Base-by-base conservation (phyloP, 2,113 vertebrate genomes). In the Odontophorus gujanensis region DNA sequence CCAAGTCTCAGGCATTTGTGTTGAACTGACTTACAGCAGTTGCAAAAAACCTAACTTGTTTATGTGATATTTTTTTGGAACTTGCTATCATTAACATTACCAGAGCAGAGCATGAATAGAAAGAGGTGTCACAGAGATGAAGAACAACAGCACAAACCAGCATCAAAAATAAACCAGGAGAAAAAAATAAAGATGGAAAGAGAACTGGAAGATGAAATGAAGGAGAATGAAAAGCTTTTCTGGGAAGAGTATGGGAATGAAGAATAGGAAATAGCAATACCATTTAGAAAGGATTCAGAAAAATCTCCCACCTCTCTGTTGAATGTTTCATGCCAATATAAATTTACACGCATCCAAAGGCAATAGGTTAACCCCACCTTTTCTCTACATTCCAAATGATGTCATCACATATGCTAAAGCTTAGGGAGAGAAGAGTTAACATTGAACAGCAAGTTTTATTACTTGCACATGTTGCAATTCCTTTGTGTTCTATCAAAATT, bases 401-500 rank as follows among this genome's bases (percentile, higher is more conserved):
- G 34, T 55, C 79, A 74, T 36, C 32, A 43, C 45, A 91, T 24
- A 48, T 10, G 43, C 26, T 85, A 19, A 80, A 85, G 63, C n/a
- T 74, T n/a, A 91, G 66, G 12, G 43, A 94, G 22, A 95, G 36
- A 83, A 75, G 68, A 83, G 57, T 81, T 92, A 94, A 87, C 13
- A 61, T 2, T 40, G 57, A 92, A 86, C 12, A 40, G 20, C 11
- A 38, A 74, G 43, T 75, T 92, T 96, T 90, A 92, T 94, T 84
- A 81, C 67, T 89, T 94, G 75, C 87, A 93, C 21, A 36, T 94
- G 85, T 51, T 85, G 32, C 38, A 91, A 81, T 76, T 90, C 90
- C 85, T 92, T 73, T 75, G 85, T 61, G 77, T 81, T 90, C 74
- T 50, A 81, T 84, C 89, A 93, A 90, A 88, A 92, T 67, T 57